phyloP scores from a whole-genome alignment of 2,113 vertebrate genomes.

The Pithys albifrons region DNA sequence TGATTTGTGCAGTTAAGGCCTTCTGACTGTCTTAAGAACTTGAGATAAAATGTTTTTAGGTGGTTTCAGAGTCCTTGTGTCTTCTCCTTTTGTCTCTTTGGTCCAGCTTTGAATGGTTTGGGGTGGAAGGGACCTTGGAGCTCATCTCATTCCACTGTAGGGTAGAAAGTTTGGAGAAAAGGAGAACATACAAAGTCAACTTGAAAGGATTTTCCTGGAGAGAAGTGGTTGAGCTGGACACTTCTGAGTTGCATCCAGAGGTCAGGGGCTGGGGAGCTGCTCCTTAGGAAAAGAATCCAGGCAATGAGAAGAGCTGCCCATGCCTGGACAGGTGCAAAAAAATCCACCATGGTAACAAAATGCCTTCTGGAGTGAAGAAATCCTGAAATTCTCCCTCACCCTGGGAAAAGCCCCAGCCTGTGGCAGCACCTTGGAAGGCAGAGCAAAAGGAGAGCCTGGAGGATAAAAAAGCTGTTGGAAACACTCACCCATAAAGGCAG shows the following conservation, averaged over 20 bases:
- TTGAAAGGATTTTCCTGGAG: neutral
- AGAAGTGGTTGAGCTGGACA: neutral
- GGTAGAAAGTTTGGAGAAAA: neutral
- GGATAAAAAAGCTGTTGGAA: neutral
- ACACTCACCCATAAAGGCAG: neutral
- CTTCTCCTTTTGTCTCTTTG: neutral
- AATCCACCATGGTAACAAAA: accelerated
- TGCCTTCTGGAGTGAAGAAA: neutral
- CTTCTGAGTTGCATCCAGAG: neutral
- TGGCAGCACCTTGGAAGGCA: neutral
- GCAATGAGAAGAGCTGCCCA: neutral
- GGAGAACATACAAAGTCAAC: neutral
- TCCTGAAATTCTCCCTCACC: neutral
- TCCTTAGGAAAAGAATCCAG: neutral
- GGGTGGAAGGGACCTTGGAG: neutral
- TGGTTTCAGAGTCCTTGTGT: neutral
- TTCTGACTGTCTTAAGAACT: neutral
- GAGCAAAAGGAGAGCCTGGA: neutral
- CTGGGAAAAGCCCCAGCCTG: neutral
- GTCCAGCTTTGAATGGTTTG: neutral
- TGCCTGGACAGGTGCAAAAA: neutral
- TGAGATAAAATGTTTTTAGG: neutral
- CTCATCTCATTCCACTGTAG: neutral
- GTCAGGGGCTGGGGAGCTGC: neutral
- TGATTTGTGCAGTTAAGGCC: neutral